Evolutionary conservation across 2,113 vertebrate genomes (phyloP).

Genomic region (Tychaedon coryphoeus): DNA sequence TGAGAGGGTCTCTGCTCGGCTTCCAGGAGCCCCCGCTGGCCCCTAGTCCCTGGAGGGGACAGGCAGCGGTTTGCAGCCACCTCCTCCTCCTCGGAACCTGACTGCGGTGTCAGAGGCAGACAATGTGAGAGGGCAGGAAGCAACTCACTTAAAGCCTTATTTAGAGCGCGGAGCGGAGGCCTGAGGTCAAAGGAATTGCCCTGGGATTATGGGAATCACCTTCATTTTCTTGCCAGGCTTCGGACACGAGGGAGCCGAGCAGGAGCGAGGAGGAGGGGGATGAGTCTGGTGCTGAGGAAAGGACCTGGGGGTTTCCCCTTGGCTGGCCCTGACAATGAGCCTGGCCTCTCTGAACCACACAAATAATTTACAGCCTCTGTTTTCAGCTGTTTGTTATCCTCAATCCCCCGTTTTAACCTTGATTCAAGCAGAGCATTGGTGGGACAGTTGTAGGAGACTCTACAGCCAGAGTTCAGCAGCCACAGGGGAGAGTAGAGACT

Average conservation of each 20-base stretch:
- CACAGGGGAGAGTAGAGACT: background rate
- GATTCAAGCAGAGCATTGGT: background rate
- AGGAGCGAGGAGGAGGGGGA: background rate
- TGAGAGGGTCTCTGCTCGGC: background rate
- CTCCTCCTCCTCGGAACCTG: background rate
- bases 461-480: background rate
- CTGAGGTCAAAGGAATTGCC: constrained; percentile 48
- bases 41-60: background rate
- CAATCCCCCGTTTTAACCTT: background rate
- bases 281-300: background rate
- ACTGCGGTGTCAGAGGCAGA: background rate
- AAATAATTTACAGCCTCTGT: background rate
- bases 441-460: background rate
- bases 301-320: background rate
- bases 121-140: constrained; percentile 33
- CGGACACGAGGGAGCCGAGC: background rate
- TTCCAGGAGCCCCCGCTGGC: background rate
- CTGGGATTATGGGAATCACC: constrained; percentile 22
- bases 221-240: background rate
- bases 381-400: background rate
- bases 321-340: constrained; percentile 24
- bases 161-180: background rate
- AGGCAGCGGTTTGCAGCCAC: background rate
- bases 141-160: background rate
- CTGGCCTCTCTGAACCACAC: background rate